phyloP scores from a whole-genome alignment of 2,797 vertebrate genomes.

The Poliocrania exsul region DNA sequence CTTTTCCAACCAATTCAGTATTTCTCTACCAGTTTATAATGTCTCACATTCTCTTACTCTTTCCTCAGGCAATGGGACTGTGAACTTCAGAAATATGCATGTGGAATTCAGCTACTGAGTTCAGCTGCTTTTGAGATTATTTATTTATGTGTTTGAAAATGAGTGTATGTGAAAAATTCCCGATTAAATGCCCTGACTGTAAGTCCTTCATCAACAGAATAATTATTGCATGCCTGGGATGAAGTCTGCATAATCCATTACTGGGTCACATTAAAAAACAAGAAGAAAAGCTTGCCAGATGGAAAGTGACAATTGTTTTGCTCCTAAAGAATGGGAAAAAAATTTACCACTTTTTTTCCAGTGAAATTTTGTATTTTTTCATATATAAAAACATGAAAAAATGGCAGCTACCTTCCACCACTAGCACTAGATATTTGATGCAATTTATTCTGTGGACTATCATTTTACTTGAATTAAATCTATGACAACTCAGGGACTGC shows the following conservation, averaged over 20 bases:
- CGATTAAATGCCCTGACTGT: neutral
- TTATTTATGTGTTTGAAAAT: conserved; percentile 38
- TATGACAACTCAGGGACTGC: neutral
- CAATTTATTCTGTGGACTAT: neutral
- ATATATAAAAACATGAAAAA: neutral
- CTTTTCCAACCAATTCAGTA: neutral
- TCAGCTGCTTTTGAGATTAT: conserved; percentile 20
- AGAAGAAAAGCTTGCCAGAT: neutral
- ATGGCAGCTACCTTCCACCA: neutral
- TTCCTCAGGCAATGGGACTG: neutral
- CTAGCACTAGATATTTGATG: neutral
- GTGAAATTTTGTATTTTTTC: neutral
- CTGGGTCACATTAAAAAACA: neutral
- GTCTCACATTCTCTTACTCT: neutral
- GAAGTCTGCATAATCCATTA: neutral
- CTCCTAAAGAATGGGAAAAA: neutral
- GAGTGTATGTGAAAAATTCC: neutral
- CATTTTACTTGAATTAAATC: neutral
- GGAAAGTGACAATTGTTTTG: neutral
- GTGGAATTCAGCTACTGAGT: neutral
- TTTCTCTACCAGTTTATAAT: neutral
- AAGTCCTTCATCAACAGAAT: neutral
- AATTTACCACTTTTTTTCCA: neutral
- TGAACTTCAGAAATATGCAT: conserved; percentile 7
- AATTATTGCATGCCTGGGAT: neutral